Evolutionary conservation across 2,113 vertebrate genomes (phyloP), one percentile per base, ranked within the genome.

Genomic region (Chlamydotis undulata): DNA sequence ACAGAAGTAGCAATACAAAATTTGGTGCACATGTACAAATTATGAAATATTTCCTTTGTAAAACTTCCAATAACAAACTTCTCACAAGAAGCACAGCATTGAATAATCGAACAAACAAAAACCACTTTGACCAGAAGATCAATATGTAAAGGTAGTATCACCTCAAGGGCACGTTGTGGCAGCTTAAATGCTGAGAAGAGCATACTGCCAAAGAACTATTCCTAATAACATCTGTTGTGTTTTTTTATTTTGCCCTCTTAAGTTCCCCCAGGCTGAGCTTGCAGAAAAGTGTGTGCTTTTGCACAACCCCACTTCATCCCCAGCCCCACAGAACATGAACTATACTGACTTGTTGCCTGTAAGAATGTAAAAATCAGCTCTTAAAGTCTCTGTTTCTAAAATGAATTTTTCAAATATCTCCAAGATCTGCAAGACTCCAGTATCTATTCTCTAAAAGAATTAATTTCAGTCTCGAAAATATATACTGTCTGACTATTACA

Each of bases 231-330:
- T 75, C 87, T 92, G 50, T 7, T 73, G 77, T 28, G 45, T 11
- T 39, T 64, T 69, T 65, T 81, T 21, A 41, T 28, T 79, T 76
- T 81, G 87, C 56, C 87, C 89, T 94, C 86, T 92, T 64, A 96
- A 90, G 91, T 71, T 86, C 78, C 91, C 96, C 71, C 67, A 93
- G 68, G 82, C 82, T 91, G 91, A 93, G 76, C 37, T 31, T 84
- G 78, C 93, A 87, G 47, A 55, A 90, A 89, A 75, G 41, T 1
- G 3, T 23, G 63, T 49, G 77, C 15, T 86, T 83, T 43, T 87
- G 49, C 70, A 83, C 85, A 84, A 28, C 15, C 7, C 50, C 65
- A 29, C 50, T 77, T n/a, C 55, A 79, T 45, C 55, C 79, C 60
- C 65, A 65, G 26, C 43, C 56, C 60, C 37, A 24, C 25, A n/a